Evolutionary conservation across 2,888 invertebrate species (phyloP).

Genomic region (Epicampocera succincta): DNA sequence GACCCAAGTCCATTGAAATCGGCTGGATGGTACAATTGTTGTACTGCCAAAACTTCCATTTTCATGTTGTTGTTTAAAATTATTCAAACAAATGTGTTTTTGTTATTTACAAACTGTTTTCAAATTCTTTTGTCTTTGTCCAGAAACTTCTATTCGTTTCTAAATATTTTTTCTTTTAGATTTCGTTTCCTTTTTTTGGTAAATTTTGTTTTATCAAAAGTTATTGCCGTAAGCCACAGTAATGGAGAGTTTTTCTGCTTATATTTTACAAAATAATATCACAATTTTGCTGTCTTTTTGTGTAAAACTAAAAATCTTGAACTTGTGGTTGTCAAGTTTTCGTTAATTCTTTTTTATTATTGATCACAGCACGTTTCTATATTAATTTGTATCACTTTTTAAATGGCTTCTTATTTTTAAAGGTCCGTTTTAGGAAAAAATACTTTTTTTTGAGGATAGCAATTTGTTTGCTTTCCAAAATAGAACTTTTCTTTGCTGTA

Average conservation of each 20-base stretch:
- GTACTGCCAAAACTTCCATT: conserved; percentile 70
- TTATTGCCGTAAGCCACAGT: conserved; percentile 47
- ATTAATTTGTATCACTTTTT: conserved; percentile 59
- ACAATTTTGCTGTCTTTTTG: conserved; percentile 61
- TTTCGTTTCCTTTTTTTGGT: conserved; percentile 26
- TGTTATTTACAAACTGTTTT: conserved; percentile 37
- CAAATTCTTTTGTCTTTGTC: conserved; percentile 21
- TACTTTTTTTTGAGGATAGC: conserved; percentile 69
- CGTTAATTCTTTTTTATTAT: conserved; percentile 46
- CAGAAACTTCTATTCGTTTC: conserved; percentile 56
- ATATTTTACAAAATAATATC: conserved; percentile 51
- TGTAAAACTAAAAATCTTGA: conserved; percentile 14
- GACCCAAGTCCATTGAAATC: conserved; percentile 61
- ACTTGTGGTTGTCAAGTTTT: conserved; percentile 37
- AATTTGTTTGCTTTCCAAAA: conserved; percentile 71
- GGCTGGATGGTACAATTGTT: conserved; percentile 69
- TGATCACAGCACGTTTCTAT: conserved; percentile 60
- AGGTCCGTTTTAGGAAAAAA: conserved; percentile 22
- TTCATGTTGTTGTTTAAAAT: conserved; percentile 47
- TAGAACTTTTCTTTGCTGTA: conserved; percentile 63
- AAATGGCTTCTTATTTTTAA: conserved; percentile 54
- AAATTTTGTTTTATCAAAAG: neutral
- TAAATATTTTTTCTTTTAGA: neutral
- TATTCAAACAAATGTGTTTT: conserved; percentile 34
- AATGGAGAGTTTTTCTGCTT: conserved; percentile 5